Conservation (phyloP, 2,797 vertebrate genomes). For the Gastrophryne carolinensis region DNA sequence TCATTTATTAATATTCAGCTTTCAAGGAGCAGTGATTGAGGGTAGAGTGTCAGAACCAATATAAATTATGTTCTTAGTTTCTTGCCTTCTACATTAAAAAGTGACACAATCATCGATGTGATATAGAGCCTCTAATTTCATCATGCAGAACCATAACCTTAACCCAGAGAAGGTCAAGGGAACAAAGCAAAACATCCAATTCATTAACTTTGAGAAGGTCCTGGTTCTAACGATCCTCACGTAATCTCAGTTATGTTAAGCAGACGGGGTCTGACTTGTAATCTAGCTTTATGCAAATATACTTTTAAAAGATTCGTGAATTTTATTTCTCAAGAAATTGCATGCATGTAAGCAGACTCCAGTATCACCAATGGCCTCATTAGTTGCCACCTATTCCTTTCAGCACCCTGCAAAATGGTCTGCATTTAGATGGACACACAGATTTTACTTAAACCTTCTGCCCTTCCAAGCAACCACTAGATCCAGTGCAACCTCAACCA, state of each 20-base stretch:
- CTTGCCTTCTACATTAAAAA: not conserved
- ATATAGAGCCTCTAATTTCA: not conserved
- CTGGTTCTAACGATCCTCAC: not conserved
- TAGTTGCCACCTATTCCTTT: no score
- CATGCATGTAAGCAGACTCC: no score
- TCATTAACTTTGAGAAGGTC: not conserved
- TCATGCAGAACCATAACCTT: not conserved
- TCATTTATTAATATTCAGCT: not conserved
- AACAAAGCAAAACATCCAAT: not conserved
- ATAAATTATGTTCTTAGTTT: not conserved
- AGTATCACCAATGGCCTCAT: no score
- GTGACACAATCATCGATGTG: not conserved
- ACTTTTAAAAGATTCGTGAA: no score
- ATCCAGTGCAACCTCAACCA: no score
- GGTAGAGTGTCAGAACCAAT: not conserved
- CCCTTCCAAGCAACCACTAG: no score
- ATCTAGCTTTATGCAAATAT: no score
- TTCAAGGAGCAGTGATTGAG: not conserved
- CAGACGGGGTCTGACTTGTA: no score
- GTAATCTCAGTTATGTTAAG: not conserved
- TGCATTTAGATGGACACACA: no score
- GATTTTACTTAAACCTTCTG: no score
- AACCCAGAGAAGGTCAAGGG: not conserved
- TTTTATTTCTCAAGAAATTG: no score
- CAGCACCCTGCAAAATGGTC: no score